phyloP scores from a whole-genome alignment of 2,888 invertebrate genomes.

The Seira ritae region DNA sequence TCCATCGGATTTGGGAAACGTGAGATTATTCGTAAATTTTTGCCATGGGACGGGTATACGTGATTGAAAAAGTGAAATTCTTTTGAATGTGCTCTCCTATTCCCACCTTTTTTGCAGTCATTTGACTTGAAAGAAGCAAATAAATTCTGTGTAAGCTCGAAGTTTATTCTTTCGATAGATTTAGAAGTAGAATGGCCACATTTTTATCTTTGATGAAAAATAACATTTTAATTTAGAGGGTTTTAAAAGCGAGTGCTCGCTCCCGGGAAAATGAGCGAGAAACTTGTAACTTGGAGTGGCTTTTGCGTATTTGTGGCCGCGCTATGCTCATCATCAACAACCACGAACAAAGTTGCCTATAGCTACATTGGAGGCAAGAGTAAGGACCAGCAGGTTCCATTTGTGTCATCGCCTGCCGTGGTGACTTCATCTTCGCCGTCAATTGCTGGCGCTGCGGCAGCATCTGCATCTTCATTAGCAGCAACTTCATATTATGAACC shows the following conservation, averaged over 20 bases:
- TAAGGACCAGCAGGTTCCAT: slow-evolving; percentile 35
- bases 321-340: not conserved
- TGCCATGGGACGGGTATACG: too few relatives aligned
- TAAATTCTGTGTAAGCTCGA: too few relatives aligned
- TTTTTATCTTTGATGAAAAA: too few relatives aligned
- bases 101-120: not conserved
- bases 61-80: too few relatives aligned
- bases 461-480: slow-evolving; percentile 29
- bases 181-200: too few relatives aligned
- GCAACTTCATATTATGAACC: slow-evolving; percentile 56
- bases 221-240: too few relatives aligned
- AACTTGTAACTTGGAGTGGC: slow-evolving; percentile 17
- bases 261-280: not conserved
- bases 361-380: slow-evolving; percentile 42
- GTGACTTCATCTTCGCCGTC: not conserved
- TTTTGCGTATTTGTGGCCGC: not conserved
- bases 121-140: not conserved
- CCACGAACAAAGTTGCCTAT: slow-evolving; percentile 25
- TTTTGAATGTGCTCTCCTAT: not conserved
- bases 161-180: too few relatives aligned
- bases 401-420: slow-evolving; percentile 2
- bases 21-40: too few relatives aligned
- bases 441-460: not conserved
- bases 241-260: too few relatives aligned
- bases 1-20: not conserved